Percentiles rank a stretch among this genome's conserved stretches.
Conservation (phyloP, 30 jellyfish, hydroid and myxozoan genomes). For the Turritopsis rubra region DNA sequence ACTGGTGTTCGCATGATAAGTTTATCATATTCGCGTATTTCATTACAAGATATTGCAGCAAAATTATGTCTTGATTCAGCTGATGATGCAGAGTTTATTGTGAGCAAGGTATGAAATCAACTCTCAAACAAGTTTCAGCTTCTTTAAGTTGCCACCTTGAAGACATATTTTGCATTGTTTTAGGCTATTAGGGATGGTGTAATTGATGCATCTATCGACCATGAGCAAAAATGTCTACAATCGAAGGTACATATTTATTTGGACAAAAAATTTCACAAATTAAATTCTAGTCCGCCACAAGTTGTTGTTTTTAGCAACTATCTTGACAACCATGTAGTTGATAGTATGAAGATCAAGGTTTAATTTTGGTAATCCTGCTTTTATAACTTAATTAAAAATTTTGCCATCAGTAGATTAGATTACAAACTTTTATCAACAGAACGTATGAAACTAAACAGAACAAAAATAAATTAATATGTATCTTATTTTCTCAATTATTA, state of each 20-base stretch:
- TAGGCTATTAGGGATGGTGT: constrained; percentile 98
- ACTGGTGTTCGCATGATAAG: constrained; percentile 96
- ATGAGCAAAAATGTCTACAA: constrained; percentile 75
- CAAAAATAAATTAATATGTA: no score
- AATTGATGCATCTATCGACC: constrained; percentile 89
- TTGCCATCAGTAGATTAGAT: no score
- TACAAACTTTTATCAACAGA: no score
- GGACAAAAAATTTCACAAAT: background rate
- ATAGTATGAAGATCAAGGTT: no score
- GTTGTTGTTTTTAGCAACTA: no score
- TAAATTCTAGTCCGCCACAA: no score
- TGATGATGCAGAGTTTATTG: constrained; percentile 96
- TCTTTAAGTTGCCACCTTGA: background rate
- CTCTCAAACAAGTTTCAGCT: no score
- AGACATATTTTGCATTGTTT: constrained; percentile 2
- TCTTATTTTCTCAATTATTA: no score
- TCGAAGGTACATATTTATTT: constrained; percentile 53
- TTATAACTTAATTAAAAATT: no score
- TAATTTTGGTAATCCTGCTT: no score
- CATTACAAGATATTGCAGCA: constrained; percentile 77
- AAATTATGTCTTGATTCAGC: constrained; percentile 84
- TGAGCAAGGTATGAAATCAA: constrained; percentile 63
- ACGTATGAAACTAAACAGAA: no score
- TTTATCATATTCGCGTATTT: constrained; percentile 82
- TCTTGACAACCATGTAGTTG: no score